Evolutionary conservation across 2,113 vertebrate genomes (phyloP).

Genomic region (Panthera uncia): DNA sequence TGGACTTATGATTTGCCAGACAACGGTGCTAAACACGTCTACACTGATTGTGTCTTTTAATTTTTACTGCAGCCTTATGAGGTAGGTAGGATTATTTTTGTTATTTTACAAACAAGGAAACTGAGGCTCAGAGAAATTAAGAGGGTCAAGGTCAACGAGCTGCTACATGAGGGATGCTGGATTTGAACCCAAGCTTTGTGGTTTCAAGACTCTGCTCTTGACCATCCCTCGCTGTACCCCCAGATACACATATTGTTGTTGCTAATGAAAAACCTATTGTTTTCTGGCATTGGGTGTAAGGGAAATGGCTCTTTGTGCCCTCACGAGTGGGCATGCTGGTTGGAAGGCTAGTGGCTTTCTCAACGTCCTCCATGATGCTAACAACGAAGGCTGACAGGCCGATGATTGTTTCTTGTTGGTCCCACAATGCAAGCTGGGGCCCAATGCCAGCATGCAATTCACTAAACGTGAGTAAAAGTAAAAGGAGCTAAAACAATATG

Average conservation of each 20-base stretch:
- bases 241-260: neutral
- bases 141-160: neutral
- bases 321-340: neutral
- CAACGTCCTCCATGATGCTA: neutral
- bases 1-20: neutral
- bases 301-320: neutral
- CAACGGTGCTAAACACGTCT: neutral
- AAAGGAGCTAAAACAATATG: conserved; percentile 14
- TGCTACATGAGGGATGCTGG: neutral
- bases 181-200: neutral
- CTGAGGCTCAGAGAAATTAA: neutral
- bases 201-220: neutral
- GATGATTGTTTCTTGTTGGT: neutral
- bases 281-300: neutral
- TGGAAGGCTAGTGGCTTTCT: neutral
- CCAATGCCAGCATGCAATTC: neutral
- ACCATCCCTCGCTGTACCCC: neutral
- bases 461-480: neutral
- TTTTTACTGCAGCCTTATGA: neutral
- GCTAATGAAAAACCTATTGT: neutral
- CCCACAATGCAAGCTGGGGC: neutral
- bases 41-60: neutral
- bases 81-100: neutral
- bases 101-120: neutral
- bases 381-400: neutral